Evolutionary conservation across 2,113 vertebrate genomes (phyloP).

Genomic region (Ciconia boyciana): DNA sequence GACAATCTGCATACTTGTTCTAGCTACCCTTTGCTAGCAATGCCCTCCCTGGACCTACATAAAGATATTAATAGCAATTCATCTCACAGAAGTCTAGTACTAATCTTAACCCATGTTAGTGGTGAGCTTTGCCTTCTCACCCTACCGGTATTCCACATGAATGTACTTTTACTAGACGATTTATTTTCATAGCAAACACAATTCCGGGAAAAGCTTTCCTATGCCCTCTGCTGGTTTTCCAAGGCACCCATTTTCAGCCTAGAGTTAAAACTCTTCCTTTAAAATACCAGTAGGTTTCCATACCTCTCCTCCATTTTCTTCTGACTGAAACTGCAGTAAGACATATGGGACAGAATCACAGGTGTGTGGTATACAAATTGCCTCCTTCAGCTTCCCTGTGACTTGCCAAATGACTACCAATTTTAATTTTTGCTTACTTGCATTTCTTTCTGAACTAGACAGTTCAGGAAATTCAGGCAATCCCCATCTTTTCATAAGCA

Average conservation of each 20-base stretch:
- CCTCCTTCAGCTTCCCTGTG: not conserved
- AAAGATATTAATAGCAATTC: not conserved
- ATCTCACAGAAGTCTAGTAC: not conserved
- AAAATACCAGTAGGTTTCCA: not conserved
- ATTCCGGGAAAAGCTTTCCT: not conserved
- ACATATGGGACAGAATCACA: not conserved
- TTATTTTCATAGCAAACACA: not conserved
- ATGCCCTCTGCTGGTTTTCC: constrained; percentile 38
- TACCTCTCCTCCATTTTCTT: not conserved
- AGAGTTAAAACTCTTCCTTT: not conserved
- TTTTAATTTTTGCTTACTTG: not conserved
- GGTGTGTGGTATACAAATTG: not conserved
- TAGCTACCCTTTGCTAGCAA: not conserved
- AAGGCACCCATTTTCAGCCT: not conserved
- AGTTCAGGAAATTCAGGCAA: not conserved
- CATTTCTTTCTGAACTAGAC: not conserved
- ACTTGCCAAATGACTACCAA: not conserved
- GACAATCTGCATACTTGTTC: not conserved
- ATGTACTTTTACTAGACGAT: not conserved
- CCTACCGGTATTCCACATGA: not conserved
- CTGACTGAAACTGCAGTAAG: not conserved
- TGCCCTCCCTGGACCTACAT: not conserved
- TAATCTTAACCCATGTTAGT: not conserved
- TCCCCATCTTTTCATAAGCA: not conserved
- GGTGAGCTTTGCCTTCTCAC: not conserved